Percentiles rank a stretch among this genome's conserved stretches.
phyloP scores from a whole-genome alignment of 2,888 invertebrate species.

The Bruchidius siliquastri region DNA sequence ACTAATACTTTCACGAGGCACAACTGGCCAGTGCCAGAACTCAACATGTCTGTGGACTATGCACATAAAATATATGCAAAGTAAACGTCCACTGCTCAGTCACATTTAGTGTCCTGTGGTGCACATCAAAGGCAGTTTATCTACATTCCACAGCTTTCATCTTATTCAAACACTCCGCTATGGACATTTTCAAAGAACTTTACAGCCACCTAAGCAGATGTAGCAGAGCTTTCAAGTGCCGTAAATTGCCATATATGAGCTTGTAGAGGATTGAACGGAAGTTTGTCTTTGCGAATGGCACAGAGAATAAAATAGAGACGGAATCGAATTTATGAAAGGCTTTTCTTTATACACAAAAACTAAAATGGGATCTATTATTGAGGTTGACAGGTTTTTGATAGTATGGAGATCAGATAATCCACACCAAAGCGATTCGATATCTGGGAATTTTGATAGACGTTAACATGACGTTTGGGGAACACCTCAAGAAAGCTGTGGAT shows the following conservation, averaged over 20 bases:
- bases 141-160: not conserved
- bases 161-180: not conserved
- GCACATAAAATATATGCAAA: no score
- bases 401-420: not conserved
- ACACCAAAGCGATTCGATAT: no score
- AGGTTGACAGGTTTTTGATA: not conserved
- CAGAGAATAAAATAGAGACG: not conserved
- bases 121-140: not conserved
- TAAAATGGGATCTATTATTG: no score
- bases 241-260: not conserved
- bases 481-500: no score
- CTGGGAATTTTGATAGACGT: no score
- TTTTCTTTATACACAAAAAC: not conserved
- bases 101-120: not conserved
- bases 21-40: no score
- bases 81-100: no score
- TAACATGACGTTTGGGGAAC: no score
- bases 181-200: not conserved
- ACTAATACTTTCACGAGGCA: no score
- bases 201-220: not conserved
- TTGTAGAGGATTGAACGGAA: not conserved
- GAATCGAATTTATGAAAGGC: not conserved
- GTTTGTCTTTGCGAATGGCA: not conserved
- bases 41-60: no score
- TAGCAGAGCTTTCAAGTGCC: not conserved